Evolutionary conservation across 2,888 invertebrate genomes (phyloP), one percentile per base, ranked within the genome.

Genomic region (Stomorhina lunata): DNA sequence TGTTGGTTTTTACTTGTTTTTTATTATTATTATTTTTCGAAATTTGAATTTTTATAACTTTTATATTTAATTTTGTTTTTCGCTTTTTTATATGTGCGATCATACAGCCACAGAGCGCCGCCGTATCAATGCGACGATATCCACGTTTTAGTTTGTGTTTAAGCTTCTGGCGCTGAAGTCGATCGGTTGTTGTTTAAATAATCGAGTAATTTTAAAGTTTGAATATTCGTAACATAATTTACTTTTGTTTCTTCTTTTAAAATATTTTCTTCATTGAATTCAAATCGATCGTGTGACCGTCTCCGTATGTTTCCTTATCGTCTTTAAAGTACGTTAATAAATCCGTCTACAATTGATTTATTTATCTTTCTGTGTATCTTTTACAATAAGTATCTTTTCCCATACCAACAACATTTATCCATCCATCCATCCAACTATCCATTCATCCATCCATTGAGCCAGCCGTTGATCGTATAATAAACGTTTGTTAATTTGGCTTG

Each of bases 131-230:
- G 25, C 43, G 53, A 25, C 43, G 53, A 75, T 45, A 65, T 65
- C 29, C 65, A 76, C 45, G 61, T 61, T 66, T 76, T 57, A 76
- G 75, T 76, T 57, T 66, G 27, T 37, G 34, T 66, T 76, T 76
- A 37, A 76, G 66, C 66, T 57, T 57, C 65, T 57, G 27, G 27
- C 75, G 48, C 57, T 66, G 55, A 17, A 55, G 75, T 76, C 75
- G 65, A 53, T 57, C 75, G 66, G 75, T 45, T 55, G 55, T 7
- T 55, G 29, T n/a, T n/a, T n/a, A n/a, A n/a, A n/a, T 43, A 76
- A 37, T 20, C n/a, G 48, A 65, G 53, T 66, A 17, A 66, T 34
- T 57, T 76, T 45, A 20, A 27, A 61, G 12, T 34, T 68, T 53
- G 2, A 20, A n/a, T 37, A 45, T n/a, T 20, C 63, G 63, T 45